Evolutionary conservation across 1,140 invertebrate genomes (phyloP).

Genomic region (Euglossa dilemma): DNA sequence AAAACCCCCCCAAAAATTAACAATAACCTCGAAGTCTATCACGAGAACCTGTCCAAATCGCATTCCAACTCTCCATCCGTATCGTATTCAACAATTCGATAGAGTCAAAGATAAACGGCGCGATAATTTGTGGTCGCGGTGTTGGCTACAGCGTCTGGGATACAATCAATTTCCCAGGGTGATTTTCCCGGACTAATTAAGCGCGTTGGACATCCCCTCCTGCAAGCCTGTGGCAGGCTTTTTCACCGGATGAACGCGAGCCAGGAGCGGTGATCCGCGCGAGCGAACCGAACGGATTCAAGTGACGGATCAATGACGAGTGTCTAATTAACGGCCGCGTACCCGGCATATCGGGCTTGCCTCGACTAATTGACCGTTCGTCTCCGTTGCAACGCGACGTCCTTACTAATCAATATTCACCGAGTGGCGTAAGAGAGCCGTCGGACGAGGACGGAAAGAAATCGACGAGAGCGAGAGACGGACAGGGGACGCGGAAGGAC

Average conservation of each 20-base stretch:
- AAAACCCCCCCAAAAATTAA: too few species aligned
- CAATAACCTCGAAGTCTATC: too few species aligned
- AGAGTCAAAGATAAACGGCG: conserved; percentile 10
- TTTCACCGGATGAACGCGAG: conserved; percentile 4
- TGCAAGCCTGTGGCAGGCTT: background rate
- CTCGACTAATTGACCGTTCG: conserved; percentile 69
- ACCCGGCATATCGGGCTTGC: conserved; percentile 45
- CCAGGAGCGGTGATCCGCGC: conserved; percentile 9
- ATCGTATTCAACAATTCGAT: background rate
- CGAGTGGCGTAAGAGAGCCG: conserved; percentile 53
- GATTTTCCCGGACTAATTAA: conserved; percentile 28
- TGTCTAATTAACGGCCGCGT: conserved; percentile 63
- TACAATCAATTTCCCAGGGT: conserved; percentile 28
- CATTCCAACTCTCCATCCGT: too few species aligned
- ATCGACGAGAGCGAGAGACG: conserved; percentile 22
- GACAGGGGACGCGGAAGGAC: background rate
- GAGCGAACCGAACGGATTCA: conserved; percentile 35
- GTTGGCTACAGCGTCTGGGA: background rate
- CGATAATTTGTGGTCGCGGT: conserved; percentile 31
- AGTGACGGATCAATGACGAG: conserved; percentile 66
- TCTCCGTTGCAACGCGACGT: conserved; percentile 62
- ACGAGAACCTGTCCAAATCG: too few species aligned
- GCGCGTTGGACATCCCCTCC: conserved; percentile 8
- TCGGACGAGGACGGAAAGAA: conserved; percentile 38
- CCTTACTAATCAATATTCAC: conserved; percentile 69